A percentile compares a stretch with the other conserved stretches of the same genome.
Evolutionary conservation across 2,113 vertebrate genomes (phyloP).

Genomic region (Ochotona curzoniae): DNA sequence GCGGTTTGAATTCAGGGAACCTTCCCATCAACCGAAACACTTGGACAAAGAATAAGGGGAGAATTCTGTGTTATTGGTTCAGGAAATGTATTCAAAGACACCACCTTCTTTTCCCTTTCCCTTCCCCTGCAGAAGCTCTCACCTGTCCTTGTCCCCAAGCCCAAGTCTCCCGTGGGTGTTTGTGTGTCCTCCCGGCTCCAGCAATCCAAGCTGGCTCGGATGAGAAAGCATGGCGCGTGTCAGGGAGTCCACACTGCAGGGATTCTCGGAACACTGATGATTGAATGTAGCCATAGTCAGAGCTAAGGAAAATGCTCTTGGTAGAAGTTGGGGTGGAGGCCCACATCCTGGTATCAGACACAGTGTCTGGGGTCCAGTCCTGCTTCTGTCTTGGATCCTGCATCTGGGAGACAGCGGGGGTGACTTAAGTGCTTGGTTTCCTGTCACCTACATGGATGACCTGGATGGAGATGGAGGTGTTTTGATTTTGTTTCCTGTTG

Average conservation of each 20-base stretch:
- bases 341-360: no score
- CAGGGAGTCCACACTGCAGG: neutral
- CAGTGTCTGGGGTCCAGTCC: no score
- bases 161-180: neutral
- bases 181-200: neutral
- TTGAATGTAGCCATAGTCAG: neutral
- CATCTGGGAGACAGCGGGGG: no score
- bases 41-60: slow-evolving; percentile 40
- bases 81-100: slow-evolving; percentile 56
- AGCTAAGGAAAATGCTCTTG: neutral
- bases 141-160: neutral
- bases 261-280: neutral
- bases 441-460: no score
- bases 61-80: slow-evolving; percentile 45
- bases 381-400: no score
- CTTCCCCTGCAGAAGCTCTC: neutral
- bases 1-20: neutral
- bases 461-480: no score
- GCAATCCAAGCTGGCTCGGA: neutral
- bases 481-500: no score
- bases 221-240: neutral
- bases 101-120: neutral
- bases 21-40: slow-evolving; percentile 36
- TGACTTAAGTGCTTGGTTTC: no score
- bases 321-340: no score